A percentile compares a stretch with the other conserved stretches of the same genome.
phyloP scores from a whole-genome alignment of 2,888 invertebrate species.

The Drosophila fungiperda region DNA sequence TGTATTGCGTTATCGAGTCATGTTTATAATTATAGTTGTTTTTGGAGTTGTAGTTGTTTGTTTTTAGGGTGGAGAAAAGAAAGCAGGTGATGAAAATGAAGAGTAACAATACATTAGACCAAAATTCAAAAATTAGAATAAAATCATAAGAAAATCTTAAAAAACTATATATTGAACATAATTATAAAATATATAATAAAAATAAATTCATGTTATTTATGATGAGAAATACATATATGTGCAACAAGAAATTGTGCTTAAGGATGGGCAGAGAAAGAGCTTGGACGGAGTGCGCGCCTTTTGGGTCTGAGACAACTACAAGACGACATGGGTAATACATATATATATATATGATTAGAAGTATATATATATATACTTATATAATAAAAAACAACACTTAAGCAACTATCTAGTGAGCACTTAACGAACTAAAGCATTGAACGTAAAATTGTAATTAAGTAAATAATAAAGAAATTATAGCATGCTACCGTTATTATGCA shows the following conservation, averaged over 20 bases:
- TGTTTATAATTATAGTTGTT: constrained; percentile 29
- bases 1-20: constrained; percentile 28
- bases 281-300: constrained; percentile 22
- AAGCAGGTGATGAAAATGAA: constrained; percentile 76
- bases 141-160: constrained; percentile 40
- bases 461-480: constrained; percentile 71
- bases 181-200: constrained; percentile 27
- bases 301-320: constrained; percentile 56
- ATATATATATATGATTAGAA: constrained; percentile 13
- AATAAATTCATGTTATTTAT: constrained; percentile 26
- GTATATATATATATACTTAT: constrained; percentile 18
- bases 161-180: constrained; percentile 44
- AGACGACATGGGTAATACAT: constrained; percentile 44
- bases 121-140: constrained; percentile 65
- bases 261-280: constrained; percentile 34
- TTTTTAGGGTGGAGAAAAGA: constrained; percentile 59
- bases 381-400: constrained; percentile 53
- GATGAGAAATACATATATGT: constrained; percentile 36
- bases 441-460: constrained; percentile 37
- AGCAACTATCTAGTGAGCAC: constrained; percentile 36
- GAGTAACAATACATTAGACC: constrained; percentile 78
- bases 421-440: constrained; percentile 44
- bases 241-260: constrained; percentile 48
- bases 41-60: constrained; percentile 45
- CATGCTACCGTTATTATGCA: constrained; percentile 86